Base-by-base conservation (phyloP, 2,113 vertebrate genomes). In the Entelurus aequoreus region DNA sequence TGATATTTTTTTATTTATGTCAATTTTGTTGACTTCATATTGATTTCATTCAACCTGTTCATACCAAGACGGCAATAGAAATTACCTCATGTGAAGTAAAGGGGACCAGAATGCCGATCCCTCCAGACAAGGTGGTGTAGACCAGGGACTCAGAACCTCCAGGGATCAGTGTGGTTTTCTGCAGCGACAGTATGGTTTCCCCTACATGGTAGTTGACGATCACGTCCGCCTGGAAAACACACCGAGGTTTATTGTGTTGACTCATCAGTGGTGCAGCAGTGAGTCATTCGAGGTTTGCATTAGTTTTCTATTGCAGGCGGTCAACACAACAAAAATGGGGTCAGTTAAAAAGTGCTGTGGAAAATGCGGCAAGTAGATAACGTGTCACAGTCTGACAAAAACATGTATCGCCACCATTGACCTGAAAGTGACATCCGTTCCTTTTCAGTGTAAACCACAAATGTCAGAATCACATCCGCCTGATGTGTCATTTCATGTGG, bases 141-240 rank as follows among this genome's bases (percentile, higher is more conserved):
- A 99, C 97, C 42, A 99, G 91, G 0, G 96, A 99, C 67, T 99
- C 97, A 0, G 96, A 99, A 19, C 97, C 96, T 68, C 97, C 96
- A 0, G 97, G 97, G 63, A 99, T 99, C 54, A 98, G 89, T 0
- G 97, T 99, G 59, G 96, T 98, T 87, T 98, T 99, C 90, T 99
- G 97, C 9, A 99, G 89, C 0, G 97, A 98, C 15, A 99, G 88
- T 50, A 98, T 91, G 0, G 96, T 96, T 83, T 99, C 96, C 44
- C 96, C 96, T 1, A 99, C 92, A 0, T 99, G 96, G 48, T 99
- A 99, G 80, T 99, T 99, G 81, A 98, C 90, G 8, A 98, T 93
- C 62, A 99, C 92, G 72, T 99, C 96, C 13, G 97, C 97, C 97
- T 99, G 86, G 0, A 84, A 60, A 57, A 42, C 55, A 57, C 55